Evolutionary conservation across 2,113 vertebrate species (phyloP).

Genomic region (Ondatra zibethicus): DNA sequence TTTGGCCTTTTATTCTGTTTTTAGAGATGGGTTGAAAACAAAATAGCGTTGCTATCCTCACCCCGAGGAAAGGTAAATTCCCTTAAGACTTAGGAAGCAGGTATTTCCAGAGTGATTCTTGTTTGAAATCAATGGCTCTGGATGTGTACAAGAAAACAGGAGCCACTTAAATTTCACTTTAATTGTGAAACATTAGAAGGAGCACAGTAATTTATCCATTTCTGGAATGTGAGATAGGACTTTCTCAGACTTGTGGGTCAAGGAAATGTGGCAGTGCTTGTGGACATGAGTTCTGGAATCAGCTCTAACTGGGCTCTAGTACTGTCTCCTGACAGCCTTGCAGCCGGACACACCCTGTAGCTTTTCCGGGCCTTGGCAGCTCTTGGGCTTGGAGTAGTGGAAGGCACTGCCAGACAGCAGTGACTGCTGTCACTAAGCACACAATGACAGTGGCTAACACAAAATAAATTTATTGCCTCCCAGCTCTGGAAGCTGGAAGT

Average conservation of each 20-base stretch:
- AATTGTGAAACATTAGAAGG: not conserved
- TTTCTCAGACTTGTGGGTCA: not conserved
- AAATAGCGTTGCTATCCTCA: not conserved
- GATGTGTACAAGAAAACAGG: not conserved
- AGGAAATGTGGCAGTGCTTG: rapidly evolving
- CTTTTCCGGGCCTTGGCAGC: not conserved
- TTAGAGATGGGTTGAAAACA: conserved; percentile 9
- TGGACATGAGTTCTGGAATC: not conserved
- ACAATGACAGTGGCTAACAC: not conserved
- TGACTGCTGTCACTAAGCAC: not conserved
- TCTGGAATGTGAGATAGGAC: not conserved
- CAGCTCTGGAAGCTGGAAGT: not conserved
- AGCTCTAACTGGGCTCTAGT: not conserved
- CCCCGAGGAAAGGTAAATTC: not conserved
- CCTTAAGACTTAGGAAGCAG: not conserved
- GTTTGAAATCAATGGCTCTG: not conserved
- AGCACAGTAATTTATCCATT: not conserved
- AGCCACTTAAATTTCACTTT: not conserved
- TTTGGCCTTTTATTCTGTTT: not conserved
- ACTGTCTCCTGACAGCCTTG: not conserved
- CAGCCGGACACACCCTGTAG: not conserved
- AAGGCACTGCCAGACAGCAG: too few relatives aligned
- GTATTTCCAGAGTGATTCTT: not conserved
- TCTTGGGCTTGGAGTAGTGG: not conserved
- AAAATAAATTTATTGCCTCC: not conserved